Evolutionary conservation across 1,140 invertebrate species (phyloP).

Genomic region (Coelopa frigida): DNA sequence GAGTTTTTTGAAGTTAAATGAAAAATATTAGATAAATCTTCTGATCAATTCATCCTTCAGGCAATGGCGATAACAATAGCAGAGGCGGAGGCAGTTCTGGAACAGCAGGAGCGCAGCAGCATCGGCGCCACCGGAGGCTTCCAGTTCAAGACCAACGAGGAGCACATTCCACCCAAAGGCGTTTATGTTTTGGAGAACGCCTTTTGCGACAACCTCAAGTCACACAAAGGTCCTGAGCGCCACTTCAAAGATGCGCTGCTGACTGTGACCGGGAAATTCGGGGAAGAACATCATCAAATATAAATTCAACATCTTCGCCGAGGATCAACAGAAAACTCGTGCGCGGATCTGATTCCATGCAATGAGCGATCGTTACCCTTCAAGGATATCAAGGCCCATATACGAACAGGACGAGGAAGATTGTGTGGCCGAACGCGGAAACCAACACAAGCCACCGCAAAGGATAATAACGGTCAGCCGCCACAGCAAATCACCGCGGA

Average conservation of each 20-base stretch:
- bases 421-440: slow-evolving; percentile 23
- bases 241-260: slow-evolving; percentile 40
- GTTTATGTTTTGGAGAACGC: slow-evolving; percentile 40
- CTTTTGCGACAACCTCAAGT: slow-evolving; percentile 39
- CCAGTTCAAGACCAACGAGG: background rate
- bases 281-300: slow-evolving; percentile 44
- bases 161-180: slow-evolving; percentile 15
- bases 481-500: slow-evolving; percentile 38
- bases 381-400: slow-evolving; percentile 35
- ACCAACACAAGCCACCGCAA: slow-evolving; percentile 12
- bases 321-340: slow-evolving; percentile 38
- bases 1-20: background rate
- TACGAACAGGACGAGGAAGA: slow-evolving; percentile 37
- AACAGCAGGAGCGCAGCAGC: slow-evolving; percentile 31
- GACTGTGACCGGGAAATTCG: slow-evolving; percentile 41
- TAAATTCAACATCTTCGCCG: slow-evolving; percentile 42
- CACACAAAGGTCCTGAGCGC: slow-evolving; percentile 21
- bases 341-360: slow-evolving; percentile 31
- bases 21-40: background rate
- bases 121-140: slow-evolving; percentile 18
- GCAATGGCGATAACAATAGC: slow-evolving; percentile 27
- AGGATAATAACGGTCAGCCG: slow-evolving; percentile 2
- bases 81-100: slow-evolving; percentile 39
- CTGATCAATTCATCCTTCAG: background rate
- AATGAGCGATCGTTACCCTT: slow-evolving; percentile 36